Percentiles rank a stretch among this genome's conserved stretches.
Conservation (phyloP, 2,888 invertebrate species). For the Synanthedon tipuliformis region DNA sequence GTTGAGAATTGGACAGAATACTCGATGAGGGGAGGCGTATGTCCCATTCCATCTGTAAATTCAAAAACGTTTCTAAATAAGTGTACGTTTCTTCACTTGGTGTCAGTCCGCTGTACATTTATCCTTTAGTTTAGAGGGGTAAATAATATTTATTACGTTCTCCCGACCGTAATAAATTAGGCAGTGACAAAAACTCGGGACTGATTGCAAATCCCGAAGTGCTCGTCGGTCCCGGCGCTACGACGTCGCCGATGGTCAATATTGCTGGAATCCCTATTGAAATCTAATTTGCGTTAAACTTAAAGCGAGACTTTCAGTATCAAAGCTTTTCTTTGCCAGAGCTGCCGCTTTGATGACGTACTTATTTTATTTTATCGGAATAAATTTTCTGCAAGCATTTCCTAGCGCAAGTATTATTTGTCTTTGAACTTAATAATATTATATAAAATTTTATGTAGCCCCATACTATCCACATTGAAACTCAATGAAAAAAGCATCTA, state of each 20-base stretch:
- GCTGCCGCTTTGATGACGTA: background rate
- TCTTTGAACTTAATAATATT: no score
- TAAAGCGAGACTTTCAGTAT: conserved; percentile 19
- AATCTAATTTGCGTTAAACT: conserved; percentile 39
- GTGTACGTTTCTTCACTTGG: conserved; percentile 20
- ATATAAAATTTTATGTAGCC: no score
- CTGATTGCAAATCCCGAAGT: conserved; percentile 22
- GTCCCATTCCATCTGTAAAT: conserved; percentile 47
- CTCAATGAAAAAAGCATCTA: no score
- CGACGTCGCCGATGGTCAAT: conserved; percentile 22
- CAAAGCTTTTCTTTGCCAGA: background rate
- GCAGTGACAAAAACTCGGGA: conserved; percentile 15
- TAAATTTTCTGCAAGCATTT: background rate
- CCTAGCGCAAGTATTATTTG: background rate
- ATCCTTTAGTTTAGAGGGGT: background rate
- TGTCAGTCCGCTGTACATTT: background rate
- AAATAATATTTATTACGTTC: background rate
- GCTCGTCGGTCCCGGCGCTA: conserved; percentile 12
- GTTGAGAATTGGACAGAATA: conserved; percentile 64
- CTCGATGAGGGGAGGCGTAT: conserved; percentile 57
- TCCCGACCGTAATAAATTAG: conserved; percentile 10
- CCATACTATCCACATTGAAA: no score
- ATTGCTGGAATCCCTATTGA: conserved; percentile 32
- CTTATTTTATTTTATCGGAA: background rate
- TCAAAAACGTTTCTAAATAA: conserved; percentile 43